These are phyloP conservation scores for Bucorvus abyssinicus DNA, from an alignment of 2,797 vertebrate genomes.

Conservation along the genomic window DNA sequence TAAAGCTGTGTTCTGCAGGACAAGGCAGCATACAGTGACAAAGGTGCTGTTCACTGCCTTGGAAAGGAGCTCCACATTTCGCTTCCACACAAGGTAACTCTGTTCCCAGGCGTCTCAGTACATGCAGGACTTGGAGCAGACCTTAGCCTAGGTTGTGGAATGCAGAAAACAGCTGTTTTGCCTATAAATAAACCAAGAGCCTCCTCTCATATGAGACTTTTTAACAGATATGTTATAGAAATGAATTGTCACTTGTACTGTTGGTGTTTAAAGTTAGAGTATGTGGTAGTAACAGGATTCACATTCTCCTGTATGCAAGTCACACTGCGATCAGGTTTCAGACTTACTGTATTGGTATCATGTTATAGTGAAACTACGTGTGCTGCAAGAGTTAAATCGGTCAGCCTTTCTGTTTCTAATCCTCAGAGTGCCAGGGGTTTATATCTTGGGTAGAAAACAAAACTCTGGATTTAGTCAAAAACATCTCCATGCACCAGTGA, in stretches of 20 bases:
- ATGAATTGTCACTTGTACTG: background rate
- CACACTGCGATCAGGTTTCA: background rate
- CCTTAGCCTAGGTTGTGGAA: background rate
- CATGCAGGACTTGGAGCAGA: background rate
- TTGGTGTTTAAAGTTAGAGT: background rate
- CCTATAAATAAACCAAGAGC: slow-evolving; percentile 46
- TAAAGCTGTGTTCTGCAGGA: background rate
- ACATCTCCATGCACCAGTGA: background rate
- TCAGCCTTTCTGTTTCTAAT: background rate
- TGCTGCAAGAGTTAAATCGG: slow-evolving; percentile 33
- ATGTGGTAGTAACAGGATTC: background rate
- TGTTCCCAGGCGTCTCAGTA: background rate
- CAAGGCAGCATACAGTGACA: background rate
- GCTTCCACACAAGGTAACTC: background rate
- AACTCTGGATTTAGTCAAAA: background rate
- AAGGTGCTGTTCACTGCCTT: background rate
- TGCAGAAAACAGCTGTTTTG: slow-evolving; percentile 50
- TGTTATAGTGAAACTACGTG: background rate
- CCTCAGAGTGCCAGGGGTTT: background rate
- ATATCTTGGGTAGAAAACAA: background rate
- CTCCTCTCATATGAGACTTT: background rate
- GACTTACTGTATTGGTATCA: background rate
- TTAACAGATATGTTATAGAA: background rate
- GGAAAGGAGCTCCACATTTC: background rate
- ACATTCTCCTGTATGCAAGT: background rate